phyloP scores from a whole-genome alignment of 2,888 invertebrate genomes.

The Argyresthia albistria region DNA sequence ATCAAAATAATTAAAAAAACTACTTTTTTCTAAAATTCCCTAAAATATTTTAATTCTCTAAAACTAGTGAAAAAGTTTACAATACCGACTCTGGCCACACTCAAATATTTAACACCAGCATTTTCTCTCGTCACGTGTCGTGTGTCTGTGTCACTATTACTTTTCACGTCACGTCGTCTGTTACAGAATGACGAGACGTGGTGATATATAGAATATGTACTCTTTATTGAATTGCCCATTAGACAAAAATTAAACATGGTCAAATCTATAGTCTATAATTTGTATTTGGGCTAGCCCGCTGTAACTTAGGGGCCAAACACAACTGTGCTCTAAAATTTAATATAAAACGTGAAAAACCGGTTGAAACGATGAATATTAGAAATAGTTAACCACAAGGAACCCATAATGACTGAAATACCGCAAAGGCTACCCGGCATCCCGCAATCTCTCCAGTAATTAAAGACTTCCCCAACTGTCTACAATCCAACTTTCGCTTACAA shows the following conservation, averaged over 20 bases:
- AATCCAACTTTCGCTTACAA: not conserved
- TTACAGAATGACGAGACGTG: too few species aligned
- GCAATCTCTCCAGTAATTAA: slow-evolving; percentile 46
- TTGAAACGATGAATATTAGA: not conserved
- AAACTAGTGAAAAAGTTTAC: too few species aligned
- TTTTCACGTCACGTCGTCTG: too few species aligned
- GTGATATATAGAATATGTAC: too few species aligned
- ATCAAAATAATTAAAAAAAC: too few species aligned
- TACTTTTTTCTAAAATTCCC: too few species aligned
- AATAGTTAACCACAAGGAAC: slow-evolving; percentile 3
- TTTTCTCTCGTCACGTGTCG: not conserved
- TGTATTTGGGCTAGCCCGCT: too few species aligned
- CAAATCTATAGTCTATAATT: too few species aligned
- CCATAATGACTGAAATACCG: slow-evolving; percentile 23
- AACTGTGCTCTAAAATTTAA: not conserved
- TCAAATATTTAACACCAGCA: not conserved
- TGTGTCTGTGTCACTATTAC: not conserved
- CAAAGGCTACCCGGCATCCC: slow-evolving; percentile 16
- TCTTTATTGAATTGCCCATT: too few species aligned
- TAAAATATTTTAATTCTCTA: too few species aligned
- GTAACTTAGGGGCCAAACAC: too few species aligned
- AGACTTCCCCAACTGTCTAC: slow-evolving; percentile 22
- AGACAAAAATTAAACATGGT: too few species aligned
- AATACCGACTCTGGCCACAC: not conserved
- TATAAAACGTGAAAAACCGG: not conserved